Conservation (phyloP, 1,140 invertebrate genomes). For the Odontomachus brunneus region DNA sequence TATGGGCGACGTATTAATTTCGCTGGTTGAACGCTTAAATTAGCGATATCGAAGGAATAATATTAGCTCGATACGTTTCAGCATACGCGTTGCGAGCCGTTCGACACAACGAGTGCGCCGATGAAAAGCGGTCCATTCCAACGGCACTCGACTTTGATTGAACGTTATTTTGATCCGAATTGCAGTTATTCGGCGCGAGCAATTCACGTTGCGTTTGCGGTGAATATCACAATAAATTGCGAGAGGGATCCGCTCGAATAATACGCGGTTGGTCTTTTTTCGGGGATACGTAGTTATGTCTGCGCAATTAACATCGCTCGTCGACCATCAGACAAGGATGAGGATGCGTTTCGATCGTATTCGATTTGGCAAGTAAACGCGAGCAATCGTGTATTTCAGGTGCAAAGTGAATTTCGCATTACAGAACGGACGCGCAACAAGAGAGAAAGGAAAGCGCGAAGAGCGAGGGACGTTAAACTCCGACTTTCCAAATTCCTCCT, state of each 20-base stretch:
- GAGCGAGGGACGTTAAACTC: constrained; percentile 23
- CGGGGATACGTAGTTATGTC: background rate
- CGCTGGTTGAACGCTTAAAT: constrained; percentile 3
- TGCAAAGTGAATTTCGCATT: background rate
- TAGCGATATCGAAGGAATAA: constrained; percentile 5
- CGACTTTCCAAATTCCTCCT: constrained; percentile 55
- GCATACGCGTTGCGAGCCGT: background rate
- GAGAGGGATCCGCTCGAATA: too few relatives aligned
- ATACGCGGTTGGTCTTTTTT: background rate
- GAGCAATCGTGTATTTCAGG: too few relatives aligned
- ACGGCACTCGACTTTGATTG: constrained; percentile 55
- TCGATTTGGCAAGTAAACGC: background rate
- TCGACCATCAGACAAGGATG: too few relatives aligned
- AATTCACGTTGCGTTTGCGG: background rate
- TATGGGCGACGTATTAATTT: constrained; percentile 1
- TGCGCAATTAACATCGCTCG: background rate
- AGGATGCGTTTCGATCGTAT: too few relatives aligned
- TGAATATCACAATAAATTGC: too few relatives aligned
- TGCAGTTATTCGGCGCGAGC: constrained; percentile 18
- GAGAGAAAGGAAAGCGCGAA: constrained; percentile 22
- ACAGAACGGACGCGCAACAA: background rate
- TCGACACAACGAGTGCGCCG: background rate
- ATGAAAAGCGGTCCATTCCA: constrained; percentile 40
- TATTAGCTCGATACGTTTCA: constrained; percentile 28
- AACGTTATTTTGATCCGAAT: constrained; percentile 37